These are phyloP conservation scores for Eufriesea mexicana DNA, from an alignment of 1,140 invertebrate genomes.

Conservation along the genomic window DNA sequence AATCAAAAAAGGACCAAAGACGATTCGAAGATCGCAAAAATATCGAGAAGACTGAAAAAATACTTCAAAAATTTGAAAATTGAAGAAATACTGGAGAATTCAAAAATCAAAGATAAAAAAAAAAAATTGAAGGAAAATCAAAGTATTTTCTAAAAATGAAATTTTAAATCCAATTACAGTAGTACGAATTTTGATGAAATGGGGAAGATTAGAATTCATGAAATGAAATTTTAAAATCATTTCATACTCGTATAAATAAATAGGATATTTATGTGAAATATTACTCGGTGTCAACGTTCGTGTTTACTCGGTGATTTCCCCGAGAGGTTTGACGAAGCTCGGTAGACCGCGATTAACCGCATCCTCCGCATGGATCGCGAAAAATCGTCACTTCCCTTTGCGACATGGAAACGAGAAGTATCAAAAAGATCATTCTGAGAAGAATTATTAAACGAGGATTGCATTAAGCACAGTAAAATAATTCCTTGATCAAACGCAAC, in stretches of 20 bases:
- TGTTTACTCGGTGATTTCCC: background rate
- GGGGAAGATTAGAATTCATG: background rate
- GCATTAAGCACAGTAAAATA: background rate
- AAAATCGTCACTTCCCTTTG: background rate
- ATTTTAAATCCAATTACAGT: background rate
- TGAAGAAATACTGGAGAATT: too few relatives aligned
- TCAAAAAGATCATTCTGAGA: too few relatives aligned
- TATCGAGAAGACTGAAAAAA: too few relatives aligned
- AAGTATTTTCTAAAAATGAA: background rate
- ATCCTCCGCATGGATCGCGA: background rate
- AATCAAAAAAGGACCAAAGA: too few relatives aligned
- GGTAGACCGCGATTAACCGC: background rate
- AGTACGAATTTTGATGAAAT: background rate
- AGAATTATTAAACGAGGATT: too few relatives aligned
- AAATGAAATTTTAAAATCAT: background rate
- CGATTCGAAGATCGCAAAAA: too few relatives aligned
- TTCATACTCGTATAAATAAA: too few relatives aligned
- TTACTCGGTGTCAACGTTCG: too few relatives aligned
- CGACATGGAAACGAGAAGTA: background rate
- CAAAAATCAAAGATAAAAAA: too few relatives aligned
- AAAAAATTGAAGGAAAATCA: too few relatives aligned
- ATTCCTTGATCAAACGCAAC: slow-evolving; percentile 5
- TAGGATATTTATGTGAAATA: background rate
- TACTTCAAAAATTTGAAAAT: too few relatives aligned
- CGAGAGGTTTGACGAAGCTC: background rate